Base-by-base conservation (phyloP, 2,888 invertebrate genomes). In the Endomychus coccineus region DNA sequence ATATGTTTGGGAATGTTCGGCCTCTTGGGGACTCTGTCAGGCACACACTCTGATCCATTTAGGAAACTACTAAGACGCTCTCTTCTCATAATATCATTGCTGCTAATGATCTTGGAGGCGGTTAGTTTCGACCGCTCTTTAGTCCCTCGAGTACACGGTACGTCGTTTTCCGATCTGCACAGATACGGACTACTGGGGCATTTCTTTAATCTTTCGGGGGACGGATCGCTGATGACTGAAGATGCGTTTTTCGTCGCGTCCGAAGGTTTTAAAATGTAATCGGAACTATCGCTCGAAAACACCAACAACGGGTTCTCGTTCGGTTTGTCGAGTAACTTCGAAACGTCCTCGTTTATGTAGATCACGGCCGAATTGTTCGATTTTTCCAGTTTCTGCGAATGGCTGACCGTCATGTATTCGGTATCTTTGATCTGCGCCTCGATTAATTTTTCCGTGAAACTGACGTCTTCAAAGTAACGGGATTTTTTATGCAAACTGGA, bases 81-180 rank as follows among this genome's bases (percentile, higher is more conserved):
- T 10, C n/a, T n/a, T n/a, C n/a, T n/a, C n/a, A n/a, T n/a, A n/a
- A n/a, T n/a, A n/a, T n/a, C n/a, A n/a, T n/a, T n/a, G n/a, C n/a
- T n/a, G n/a, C n/a, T n/a, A n/a, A n/a, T 27, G 32, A 5, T 27
- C 15, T 24, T 32, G 4, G 25, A 27, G 13, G 31, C 39, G 2
- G 47, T 48, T 15, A 53, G 41, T 27, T 48, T 56, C 2, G 52
- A 52, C 16, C 50, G 47, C 36, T 50, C 48, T 32, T 55, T 55
- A 4, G 53, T 46, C 4, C 51, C 51, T 30, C 36, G 28, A 31
- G 22, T 46, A 44, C 2, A 43, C 35, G 28, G 28, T 19, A 55
- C 34, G 15, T 55, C 52, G 25, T 43, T 56, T 39, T 56, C 55
- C 4, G 56, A 55, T 40, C 50, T 47, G n/a, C n/a, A n/a, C n/a